Evolutionary conservation across 2,888 invertebrate species (phyloP).

Genomic region (Luperina nickerlii): DNA sequence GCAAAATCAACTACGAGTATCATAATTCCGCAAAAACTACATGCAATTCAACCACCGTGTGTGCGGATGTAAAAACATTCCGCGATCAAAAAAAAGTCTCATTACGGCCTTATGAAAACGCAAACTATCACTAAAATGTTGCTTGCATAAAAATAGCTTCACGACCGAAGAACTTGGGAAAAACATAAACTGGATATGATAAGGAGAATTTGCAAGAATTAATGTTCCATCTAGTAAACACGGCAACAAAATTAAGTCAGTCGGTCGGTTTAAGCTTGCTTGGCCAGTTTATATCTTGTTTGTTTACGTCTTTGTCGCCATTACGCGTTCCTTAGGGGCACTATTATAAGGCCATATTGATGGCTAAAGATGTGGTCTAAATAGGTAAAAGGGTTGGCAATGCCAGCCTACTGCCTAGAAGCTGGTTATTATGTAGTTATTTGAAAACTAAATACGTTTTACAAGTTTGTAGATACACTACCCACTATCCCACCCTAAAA

Average conservation of each 20-base stretch:
- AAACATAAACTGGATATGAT: conserved; percentile 44
- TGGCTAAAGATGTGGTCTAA: neutral
- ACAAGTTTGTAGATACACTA: neutral
- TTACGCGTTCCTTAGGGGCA: neutral
- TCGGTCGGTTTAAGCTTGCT: conserved; percentile 1
- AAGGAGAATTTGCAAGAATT: neutral
- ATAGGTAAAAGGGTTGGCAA: neutral
- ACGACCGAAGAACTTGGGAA: conserved; percentile 53
- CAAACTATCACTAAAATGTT: conserved; percentile 71
- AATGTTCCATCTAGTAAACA: conserved; percentile 31
- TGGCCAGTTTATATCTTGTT: conserved; percentile 16
- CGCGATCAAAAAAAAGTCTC: conserved; percentile 72
- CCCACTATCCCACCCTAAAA: neutral
- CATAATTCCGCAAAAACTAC: conserved; percentile 43
- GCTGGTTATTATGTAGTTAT: too few relatives aligned
- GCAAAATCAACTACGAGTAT: conserved; percentile 10
- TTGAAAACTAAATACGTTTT: too few relatives aligned
- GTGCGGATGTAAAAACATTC: conserved; percentile 62
- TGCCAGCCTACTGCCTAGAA: too few relatives aligned
- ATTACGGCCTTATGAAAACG: conserved; percentile 68
- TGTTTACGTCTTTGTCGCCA: conserved; percentile 11
- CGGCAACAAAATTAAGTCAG: conserved; percentile 30
- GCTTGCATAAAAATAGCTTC: conserved; percentile 58
- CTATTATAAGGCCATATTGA: neutral
- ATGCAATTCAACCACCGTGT: conserved; percentile 36